Evolutionary conservation across 2,113 vertebrate species (phyloP), one percentile per base, ranked within the genome.

Genomic region (Electrona antarctica): DNA sequence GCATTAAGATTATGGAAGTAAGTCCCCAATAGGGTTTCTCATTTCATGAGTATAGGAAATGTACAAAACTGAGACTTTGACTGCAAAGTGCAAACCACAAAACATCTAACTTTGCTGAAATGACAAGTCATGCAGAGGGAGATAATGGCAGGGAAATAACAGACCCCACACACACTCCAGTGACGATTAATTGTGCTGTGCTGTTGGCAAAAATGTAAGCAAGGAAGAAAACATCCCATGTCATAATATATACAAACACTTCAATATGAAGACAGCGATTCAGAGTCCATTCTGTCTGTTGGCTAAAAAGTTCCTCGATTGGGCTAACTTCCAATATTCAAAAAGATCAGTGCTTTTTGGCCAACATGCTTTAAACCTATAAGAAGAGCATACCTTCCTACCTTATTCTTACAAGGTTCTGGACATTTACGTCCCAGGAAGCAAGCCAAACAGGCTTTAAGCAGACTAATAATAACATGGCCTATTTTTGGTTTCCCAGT

Each of bases 261-360:
- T 91, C 90, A 91, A 90, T 88, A 77, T 91, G 90, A 91, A 91
- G 90, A 91, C 49, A 21, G 13, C 51, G 4, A 61, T 78, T 77
- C 58, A 67, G 59, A 68, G 74, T 86, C 71, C 68, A 48, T 46
- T 70, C 75, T 29, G 29, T 69, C n/a, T 21, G 47, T 75, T 60
- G 71, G 60, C 59, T 76, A 3, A 14, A 29, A 41, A 9, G 29
- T 10, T 13, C 13, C 65, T 58, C 12, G 11, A n/a, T 54, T 54
- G 7, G 15, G 1, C 8, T 5, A 51, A 21, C 15, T 9, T 60
- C 72, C 78, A 59, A 45, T 49, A 79, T 72, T 78, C 74, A 71
- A 78, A 71, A 78, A 79, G 55, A 14, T 50, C 51, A 7, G 70
- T 60, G 70, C 52, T 77, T 41, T 78, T 82, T 74, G 61, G 67